phyloP scores from a whole-genome alignment of 2,888 invertebrate genomes.

The Spialia ferax region DNA sequence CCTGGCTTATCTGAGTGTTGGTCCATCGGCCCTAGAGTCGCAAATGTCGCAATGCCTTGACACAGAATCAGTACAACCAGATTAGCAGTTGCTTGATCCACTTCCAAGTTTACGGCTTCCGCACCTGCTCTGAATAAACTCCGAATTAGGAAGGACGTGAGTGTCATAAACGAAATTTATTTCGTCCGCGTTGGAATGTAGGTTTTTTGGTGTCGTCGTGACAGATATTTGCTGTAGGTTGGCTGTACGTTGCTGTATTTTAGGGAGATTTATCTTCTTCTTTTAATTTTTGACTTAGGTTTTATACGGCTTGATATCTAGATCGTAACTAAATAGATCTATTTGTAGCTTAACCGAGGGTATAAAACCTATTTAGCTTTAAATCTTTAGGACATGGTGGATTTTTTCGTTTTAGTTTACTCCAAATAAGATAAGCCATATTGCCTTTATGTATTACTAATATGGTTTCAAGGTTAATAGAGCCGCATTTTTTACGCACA shows the following conservation, averaged over 20 bases:
- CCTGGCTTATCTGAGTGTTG: conserved; percentile 42
- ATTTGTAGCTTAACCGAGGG: too few species aligned
- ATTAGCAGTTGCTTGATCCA: conserved; percentile 16
- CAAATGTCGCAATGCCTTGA: conserved; percentile 37
- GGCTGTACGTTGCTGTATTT: not conserved
- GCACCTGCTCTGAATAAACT: conserved; percentile 3
- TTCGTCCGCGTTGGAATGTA: conserved; percentile 19
- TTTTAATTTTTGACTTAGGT: not conserved
- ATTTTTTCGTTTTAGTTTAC: not conserved
- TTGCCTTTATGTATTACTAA: conserved; percentile 14
- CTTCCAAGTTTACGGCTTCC: conserved; percentile 19
- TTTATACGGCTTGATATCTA: not conserved
- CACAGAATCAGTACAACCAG: conserved; percentile 23
- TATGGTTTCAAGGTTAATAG: conserved; percentile 33
- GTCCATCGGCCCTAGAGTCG: conserved; percentile 45
- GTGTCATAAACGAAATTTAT: conserved; percentile 30
- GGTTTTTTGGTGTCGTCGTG: not conserved
- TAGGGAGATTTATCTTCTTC: not conserved
- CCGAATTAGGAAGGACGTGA: conserved; percentile 27
- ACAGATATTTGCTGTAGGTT: not conserved
- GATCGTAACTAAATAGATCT: too few species aligned
- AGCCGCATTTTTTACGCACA: conserved; percentile 27
- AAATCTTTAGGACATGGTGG: not conserved
- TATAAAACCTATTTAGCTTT: not conserved
- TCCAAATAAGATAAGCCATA: not conserved